These are phyloP conservation scores for Leistus spinibarbis DNA, from an alignment of 2,888 invertebrate species.

Conservation along the genomic window DNA sequence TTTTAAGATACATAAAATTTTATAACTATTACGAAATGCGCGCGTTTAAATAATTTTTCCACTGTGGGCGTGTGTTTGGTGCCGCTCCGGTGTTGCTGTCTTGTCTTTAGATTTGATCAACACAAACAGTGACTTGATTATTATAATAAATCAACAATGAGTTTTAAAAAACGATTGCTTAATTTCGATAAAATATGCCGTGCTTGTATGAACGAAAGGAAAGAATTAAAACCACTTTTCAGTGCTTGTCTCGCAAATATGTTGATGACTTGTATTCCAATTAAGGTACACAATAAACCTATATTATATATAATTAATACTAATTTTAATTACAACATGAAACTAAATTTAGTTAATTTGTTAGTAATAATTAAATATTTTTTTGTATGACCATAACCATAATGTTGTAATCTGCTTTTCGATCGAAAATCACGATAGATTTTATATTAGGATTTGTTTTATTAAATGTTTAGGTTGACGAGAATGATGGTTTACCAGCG, in stretches of 20 bases:
- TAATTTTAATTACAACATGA: constrained; percentile 7
- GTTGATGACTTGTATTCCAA: constrained; percentile 51
- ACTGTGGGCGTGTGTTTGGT: neutral
- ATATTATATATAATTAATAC: constrained; percentile 9
- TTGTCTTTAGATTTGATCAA: neutral
- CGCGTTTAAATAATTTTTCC: neutral
- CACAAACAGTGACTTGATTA: too few species aligned
- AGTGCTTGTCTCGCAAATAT: constrained; percentile 51
- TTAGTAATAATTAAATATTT: constrained; percentile 18
- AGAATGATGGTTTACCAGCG: constrained; percentile 54
- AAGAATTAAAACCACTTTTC: constrained; percentile 49
- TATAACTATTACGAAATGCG: neutral
- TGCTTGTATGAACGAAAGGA: constrained; percentile 50
- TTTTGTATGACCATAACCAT: constrained; percentile 1
- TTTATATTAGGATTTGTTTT: neutral
- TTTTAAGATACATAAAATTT: neutral
- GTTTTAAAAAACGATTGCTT: constrained; percentile 42
- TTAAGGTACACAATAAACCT: constrained; percentile 48
- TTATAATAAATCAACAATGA: constrained; percentile 5
- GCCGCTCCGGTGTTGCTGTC: neutral
- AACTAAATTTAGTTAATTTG: neutral
- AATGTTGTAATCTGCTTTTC: too few species aligned
- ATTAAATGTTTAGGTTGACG: constrained; percentile 49
- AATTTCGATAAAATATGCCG: constrained; percentile 51
- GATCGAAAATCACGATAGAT: too few species aligned